Conservation (phyloP, 2,888 invertebrate genomes). For the Timema podura region DNA sequence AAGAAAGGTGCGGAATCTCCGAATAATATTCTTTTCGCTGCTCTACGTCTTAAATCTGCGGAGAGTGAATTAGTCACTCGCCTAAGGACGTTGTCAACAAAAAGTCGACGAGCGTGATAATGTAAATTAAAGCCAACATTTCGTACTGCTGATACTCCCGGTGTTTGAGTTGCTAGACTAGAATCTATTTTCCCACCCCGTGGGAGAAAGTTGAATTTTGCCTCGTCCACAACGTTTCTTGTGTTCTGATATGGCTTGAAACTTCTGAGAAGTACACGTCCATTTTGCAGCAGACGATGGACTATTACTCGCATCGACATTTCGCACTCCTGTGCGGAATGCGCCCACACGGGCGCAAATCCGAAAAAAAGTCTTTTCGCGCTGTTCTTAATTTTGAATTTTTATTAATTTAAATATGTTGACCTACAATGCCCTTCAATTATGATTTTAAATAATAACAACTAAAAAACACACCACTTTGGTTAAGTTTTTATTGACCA, state of each 20-base stretch:
- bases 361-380: too few relatives aligned
- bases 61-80: constrained; percentile 64
- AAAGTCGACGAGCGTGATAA: constrained; percentile 57
- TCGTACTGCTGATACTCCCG: constrained; percentile 30
- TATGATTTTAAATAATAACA: not conserved
- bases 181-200: constrained; percentile 29
- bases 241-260: constrained; percentile 36
- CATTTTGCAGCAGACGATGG: constrained; percentile 56
- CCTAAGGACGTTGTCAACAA: constrained; percentile 65
- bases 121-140: constrained; percentile 48
- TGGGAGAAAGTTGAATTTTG: constrained; percentile 33
- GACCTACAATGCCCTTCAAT: constrained; percentile 18
- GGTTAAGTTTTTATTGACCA: too few relatives aligned
- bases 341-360: constrained; percentile 27
- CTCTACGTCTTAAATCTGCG: constrained; percentile 57
- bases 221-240: constrained; percentile 34
- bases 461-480: not conserved
- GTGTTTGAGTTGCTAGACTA: constrained; percentile 17
- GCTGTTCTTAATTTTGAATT: too few relatives aligned
- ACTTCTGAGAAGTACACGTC: constrained; percentile 52
- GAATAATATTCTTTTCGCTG: constrained; percentile 59
- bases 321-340: constrained; percentile 32
- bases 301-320: constrained; percentile 57
- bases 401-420: too few relatives aligned
- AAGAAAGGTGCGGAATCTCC: constrained; percentile 71